Evolutionary conservation across 2,888 invertebrate species (phyloP).

Genomic region (Spodoptera littoralis): DNA sequence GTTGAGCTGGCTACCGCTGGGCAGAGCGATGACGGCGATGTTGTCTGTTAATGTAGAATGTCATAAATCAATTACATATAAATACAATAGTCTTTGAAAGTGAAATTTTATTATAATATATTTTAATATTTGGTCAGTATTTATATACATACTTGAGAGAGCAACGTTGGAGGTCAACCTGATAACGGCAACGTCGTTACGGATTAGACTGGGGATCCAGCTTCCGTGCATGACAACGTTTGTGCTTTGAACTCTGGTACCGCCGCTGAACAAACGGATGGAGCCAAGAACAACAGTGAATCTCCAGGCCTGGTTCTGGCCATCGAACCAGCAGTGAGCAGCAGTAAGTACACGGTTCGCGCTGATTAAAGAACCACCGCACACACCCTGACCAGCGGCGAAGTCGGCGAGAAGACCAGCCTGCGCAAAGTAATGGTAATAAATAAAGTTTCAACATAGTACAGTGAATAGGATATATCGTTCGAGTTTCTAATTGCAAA

Average conservation of each 20-base stretch:
- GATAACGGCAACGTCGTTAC: constrained; percentile 71
- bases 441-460: neutral
- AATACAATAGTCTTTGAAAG: neutral
- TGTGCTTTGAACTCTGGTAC: constrained; percentile 60
- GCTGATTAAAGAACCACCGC: constrained; percentile 69
- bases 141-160: constrained; percentile 11
- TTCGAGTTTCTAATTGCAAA: neutral
- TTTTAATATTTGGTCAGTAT: no score
- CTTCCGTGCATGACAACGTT: constrained; percentile 62
- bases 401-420: constrained; percentile 46
- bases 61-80: no score
- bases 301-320: constrained; percentile 64
- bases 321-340: constrained; percentile 78
- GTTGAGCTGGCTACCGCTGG: constrained; percentile 57
- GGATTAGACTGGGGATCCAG: constrained; percentile 64
- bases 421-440: constrained; percentile 16
- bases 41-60: constrained; percentile 41
- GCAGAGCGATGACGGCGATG: constrained; percentile 61
- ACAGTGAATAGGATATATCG: no score
- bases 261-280: constrained; percentile 64
- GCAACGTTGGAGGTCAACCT: constrained; percentile 32
- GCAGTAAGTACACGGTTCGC: constrained; percentile 67
- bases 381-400: constrained; percentile 58
- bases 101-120: no score
- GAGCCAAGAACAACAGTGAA: constrained; percentile 71